phyloP scores from a whole-genome alignment of 2,888 invertebrate genomes.

The Pheosia tremula region DNA sequence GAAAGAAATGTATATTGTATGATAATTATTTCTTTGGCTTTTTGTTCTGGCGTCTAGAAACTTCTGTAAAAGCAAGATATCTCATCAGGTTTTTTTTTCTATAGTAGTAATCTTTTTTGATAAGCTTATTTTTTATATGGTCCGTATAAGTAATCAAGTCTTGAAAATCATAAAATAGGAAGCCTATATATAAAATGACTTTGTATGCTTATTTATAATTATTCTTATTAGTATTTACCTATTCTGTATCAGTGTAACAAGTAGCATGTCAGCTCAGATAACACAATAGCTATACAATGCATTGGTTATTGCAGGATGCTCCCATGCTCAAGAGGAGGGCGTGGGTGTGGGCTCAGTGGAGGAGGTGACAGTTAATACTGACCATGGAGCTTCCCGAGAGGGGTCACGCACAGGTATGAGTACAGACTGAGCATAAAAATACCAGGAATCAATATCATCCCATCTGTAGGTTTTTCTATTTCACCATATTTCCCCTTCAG shows the following conservation, averaged over 20 bases:
- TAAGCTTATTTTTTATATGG: too few species aligned
- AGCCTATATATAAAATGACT: too few species aligned
- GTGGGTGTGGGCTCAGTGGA: conserved; percentile 76
- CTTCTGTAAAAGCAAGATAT: not conserved
- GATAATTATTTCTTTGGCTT: too few species aligned
- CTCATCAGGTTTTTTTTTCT: too few species aligned
- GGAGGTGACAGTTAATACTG: conserved; percentile 87
- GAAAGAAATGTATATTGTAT: not conserved
- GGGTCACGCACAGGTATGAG: conserved; percentile 93
- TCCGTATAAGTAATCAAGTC: too few species aligned
- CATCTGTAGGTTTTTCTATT: not conserved
- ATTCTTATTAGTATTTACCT: too few species aligned
- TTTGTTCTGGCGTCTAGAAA: not conserved
- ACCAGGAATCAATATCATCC: not conserved
- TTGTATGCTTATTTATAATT: too few species aligned
- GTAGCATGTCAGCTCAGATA: too few species aligned
- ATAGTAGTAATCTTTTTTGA: too few species aligned
- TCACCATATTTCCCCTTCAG: not conserved
- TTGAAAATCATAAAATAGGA: too few species aligned
- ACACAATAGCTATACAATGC: not conserved
- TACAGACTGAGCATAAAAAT: not conserved
- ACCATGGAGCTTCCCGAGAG: conserved; percentile 94
- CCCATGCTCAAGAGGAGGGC: conserved; percentile 66
- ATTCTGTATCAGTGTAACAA: too few species aligned
- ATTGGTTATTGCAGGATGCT: conserved; percentile 65